Evolutionary conservation across 2,888 invertebrate genomes (phyloP).

Genomic region (Quadroppia sp.): DNA sequence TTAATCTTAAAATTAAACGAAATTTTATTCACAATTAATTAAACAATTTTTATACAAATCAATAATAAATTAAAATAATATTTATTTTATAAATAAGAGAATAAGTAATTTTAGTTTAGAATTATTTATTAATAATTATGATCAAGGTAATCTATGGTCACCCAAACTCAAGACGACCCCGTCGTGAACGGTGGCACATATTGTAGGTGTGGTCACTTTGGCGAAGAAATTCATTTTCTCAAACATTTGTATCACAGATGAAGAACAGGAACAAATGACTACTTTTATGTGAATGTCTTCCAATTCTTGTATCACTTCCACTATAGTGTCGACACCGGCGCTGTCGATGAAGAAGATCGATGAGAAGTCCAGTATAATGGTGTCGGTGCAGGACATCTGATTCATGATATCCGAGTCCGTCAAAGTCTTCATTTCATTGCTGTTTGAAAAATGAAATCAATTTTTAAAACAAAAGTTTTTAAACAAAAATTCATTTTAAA

Average conservation of each 20-base stretch:
- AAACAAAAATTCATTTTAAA: no score
- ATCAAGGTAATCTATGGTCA: no score
- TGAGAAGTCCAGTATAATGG: slow-evolving; percentile 50
- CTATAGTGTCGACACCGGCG: slow-evolving; percentile 57
- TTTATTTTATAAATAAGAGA: no score
- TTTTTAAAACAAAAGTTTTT: background rate
- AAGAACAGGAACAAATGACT: slow-evolving; percentile 2
- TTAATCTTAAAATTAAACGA: no score
- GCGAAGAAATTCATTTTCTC: slow-evolving; percentile 11
- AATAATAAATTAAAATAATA: no score
- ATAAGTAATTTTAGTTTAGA: no score
- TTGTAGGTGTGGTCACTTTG: background rate
- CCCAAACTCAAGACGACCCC: slow-evolving; percentile 42
- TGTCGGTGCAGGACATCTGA: no score
- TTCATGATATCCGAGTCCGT: background rate
- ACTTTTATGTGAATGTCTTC: slow-evolving; percentile 16
- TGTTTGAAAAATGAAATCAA: background rate
- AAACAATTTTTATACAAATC: no score
- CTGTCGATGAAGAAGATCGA: slow-evolving; percentile 50
- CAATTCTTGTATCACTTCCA: slow-evolving; percentile 36
- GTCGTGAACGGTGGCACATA: slow-evolving; percentile 32
- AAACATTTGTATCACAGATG: slow-evolving; percentile 22
- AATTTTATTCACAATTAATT: no score
- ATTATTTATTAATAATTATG: no score
- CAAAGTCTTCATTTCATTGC: slow-evolving; percentile 19